Evolutionary conservation across 1,140 invertebrate species (phyloP), one percentile per base, ranked within the genome.

Genomic region (Lordiphosa collinella): DNA sequence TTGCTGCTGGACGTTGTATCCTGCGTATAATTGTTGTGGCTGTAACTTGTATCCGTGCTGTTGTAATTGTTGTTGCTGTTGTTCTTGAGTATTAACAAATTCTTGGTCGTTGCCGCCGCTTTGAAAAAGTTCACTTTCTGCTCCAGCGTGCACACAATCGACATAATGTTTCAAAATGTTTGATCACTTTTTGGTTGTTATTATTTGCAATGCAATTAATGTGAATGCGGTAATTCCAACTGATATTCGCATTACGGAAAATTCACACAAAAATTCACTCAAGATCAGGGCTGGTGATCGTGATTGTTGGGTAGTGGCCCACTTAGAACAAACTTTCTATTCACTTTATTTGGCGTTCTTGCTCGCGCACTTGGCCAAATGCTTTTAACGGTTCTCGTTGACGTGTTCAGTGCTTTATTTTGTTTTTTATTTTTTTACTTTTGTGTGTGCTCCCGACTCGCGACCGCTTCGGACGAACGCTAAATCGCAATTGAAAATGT

Each of bases 401-500:
- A n/a, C 25, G 55, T 51, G 51, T 52, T 43, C 60, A 58, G 38
- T 57, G 56, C 46, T 58, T 63, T 60, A 22, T 22, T 22, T 22
- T 22, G 18, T 47, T 25, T 65, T 51, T 37, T 32, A 13, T 8
- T 41, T 16, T 37, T 32, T 18, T 41, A n/a, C n/a, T 58, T 12
- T 41, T 29, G 2, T n/a, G 50, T 43, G 40, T 41, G n/a, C 10
- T 59, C 54, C 51, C 54, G 55, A 66, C 63, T 48, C 67, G 78
- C 73, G 71, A 82, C 76, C 72, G 76, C 41, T 84, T 72, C 72
- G 71, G 67, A 67, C 69, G 78, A 82, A 61, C 61, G 79, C 55
- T 72, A 57, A 82, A 82, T 84, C 68, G 72, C 67, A 78, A 78
- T 82, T 82, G 76, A 82, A 72, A 72, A 63, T 78, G 78, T 84